A percentile compares a stretch with the other conserved stretches of the same genome.
These are phyloP conservation scores for Odocoileus hemionus DNA, from an alignment of 2,113 vertebrate species.

Conservation along the genomic window DNA sequence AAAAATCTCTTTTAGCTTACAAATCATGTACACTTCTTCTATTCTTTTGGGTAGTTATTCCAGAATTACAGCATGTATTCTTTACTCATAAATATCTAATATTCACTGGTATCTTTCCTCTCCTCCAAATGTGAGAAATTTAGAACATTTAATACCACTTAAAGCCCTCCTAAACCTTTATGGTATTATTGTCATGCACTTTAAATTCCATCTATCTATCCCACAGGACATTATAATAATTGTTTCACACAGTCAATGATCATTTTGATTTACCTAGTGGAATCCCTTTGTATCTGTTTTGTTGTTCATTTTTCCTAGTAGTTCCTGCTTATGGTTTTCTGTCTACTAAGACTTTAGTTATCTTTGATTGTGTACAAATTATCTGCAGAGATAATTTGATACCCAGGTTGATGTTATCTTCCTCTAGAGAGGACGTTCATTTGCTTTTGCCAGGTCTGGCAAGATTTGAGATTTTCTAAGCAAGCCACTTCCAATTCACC, in stretches of 20 bases:
- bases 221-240: background rate
- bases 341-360: background rate
- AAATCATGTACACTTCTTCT: background rate
- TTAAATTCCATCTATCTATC: background rate
- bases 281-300: background rate
- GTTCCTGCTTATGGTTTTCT: background rate
- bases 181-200: background rate
- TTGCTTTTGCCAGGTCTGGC: background rate
- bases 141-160: background rate
- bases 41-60: background rate
- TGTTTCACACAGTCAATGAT: background rate
- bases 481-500: background rate
- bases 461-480: conserved; percentile 14
- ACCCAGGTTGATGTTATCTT: background rate
- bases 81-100: background rate
- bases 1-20: background rate
- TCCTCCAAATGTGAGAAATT: background rate
- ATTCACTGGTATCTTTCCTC: background rate
- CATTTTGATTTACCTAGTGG: background rate
- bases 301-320: background rate
- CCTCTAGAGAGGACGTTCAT: background rate
- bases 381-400: background rate
- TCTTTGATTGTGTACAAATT: background rate
- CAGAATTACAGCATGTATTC: background rate
- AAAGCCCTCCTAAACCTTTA: background rate